Percentiles rank a stretch among this genome's conserved stretches.
Conservation (phyloP, 1,140 invertebrate species). For the Physella acuta region DNA sequence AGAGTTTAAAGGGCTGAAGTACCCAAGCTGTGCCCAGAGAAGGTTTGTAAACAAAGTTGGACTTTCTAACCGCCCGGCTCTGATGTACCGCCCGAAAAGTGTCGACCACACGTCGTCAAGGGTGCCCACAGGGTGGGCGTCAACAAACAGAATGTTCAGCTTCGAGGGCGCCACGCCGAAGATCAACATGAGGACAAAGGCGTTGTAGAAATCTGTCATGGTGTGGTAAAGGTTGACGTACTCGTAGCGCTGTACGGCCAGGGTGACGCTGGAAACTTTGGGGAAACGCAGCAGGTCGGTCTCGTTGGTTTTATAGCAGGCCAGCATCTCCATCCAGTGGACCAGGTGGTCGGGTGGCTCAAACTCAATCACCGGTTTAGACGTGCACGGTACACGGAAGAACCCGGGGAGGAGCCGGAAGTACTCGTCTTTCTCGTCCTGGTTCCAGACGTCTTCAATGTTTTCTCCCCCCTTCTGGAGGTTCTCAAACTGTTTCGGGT, state of each 20-base stretch:
- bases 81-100: constrained; percentile 41
- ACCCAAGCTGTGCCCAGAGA: constrained; percentile 50
- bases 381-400: constrained; percentile 37
- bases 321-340: constrained; percentile 30
- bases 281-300: neutral
- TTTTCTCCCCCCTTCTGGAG: constrained; percentile 42
- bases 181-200: constrained; percentile 49
- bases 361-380: constrained; percentile 19
- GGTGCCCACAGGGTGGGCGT: constrained; percentile 46
- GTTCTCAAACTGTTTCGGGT: constrained; percentile 21
- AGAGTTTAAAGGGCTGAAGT: constrained; percentile 49
- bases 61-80: constrained; percentile 26
- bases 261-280: constrained; percentile 30
- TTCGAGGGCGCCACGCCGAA: constrained; percentile 38
- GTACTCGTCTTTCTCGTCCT: constrained; percentile 43
- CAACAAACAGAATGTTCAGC: constrained; percentile 45
- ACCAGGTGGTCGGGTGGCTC: constrained; percentile 33
- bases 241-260: constrained; percentile 50
- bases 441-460: constrained; percentile 42
- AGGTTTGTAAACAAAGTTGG: constrained; percentile 33
- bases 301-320: constrained; percentile 12
- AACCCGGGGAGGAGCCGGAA: constrained; percentile 36
- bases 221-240: constrained; percentile 58
- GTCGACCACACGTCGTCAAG: constrained; percentile 47
- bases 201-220: constrained; percentile 57